These are phyloP conservation scores for Seladonia tumulorum DNA, from an alignment of 2,888 invertebrate genomes.

Conservation along the genomic window DNA sequence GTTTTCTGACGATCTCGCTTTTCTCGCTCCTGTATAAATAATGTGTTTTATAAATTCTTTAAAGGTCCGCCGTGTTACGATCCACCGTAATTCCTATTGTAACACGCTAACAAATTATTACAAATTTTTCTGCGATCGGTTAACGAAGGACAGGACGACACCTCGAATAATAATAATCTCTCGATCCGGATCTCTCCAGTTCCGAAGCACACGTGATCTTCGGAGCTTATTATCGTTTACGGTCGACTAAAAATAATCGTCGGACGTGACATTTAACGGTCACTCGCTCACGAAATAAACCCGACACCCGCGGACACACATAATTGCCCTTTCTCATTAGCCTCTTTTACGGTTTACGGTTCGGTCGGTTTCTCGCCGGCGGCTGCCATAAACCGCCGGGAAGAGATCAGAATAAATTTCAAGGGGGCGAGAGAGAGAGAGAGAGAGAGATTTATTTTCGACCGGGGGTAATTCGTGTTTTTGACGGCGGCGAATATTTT, in stretches of 20 bases:
- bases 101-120: neutral
- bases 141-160: neutral
- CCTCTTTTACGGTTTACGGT: slow-evolving; percentile 67
- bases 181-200: neutral
- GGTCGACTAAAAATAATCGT: slow-evolving; percentile 62
- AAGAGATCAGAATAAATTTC: slow-evolving; percentile 56
- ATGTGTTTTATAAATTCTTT: too few species aligned
- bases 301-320: slow-evolving; percentile 45
- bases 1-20: neutral
- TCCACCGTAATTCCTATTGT: too few species aligned
- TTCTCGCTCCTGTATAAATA: too few species aligned
- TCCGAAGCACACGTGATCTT: slow-evolving; percentile 4
- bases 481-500: neutral
- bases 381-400: slow-evolving; percentile 45
- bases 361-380: slow-evolving; percentile 41
- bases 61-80: too few species aligned
- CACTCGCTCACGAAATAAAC: slow-evolving; percentile 58
- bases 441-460: neutral
- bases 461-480: neutral
- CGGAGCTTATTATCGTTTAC: slow-evolving; percentile 21
- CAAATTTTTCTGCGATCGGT: neutral
- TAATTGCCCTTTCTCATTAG: slow-evolving; percentile 71
- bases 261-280: slow-evolving; percentile 68
- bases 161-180: neutral
- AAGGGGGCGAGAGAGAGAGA: neutral